phyloP scores from a whole-genome alignment of 2,113 vertebrate species.

The Oreocharis arfaki region DNA sequence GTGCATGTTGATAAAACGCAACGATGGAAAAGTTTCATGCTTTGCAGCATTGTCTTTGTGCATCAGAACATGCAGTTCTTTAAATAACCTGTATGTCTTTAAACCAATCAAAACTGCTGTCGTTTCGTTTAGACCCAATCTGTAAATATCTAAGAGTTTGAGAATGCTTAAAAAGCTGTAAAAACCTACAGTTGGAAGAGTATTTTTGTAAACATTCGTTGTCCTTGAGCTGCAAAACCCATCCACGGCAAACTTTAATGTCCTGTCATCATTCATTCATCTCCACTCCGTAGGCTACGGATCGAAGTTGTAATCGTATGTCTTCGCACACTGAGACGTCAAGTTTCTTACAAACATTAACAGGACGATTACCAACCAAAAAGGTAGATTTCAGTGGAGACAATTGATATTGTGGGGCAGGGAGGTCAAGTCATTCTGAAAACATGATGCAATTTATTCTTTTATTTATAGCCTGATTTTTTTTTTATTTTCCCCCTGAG shows the following conservation, averaged over 20 bases:
- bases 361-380: constrained; percentile 99
- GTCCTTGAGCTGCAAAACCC: constrained; percentile 60
- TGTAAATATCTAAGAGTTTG: constrained; percentile 22
- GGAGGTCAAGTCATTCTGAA: constrained; percentile 53
- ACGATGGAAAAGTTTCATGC: constrained; percentile 66
- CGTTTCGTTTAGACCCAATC: constrained; percentile 9
- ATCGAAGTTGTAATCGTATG: constrained; percentile 99
- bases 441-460: constrained; percentile 35
- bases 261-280: constrained; percentile 96
- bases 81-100: neutral
- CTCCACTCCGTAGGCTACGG: constrained; percentile 95
- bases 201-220: constrained; percentile 43
- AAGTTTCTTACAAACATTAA: constrained; percentile 99
- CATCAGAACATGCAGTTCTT: constrained; percentile 39
- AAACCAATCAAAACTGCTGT: neutral
- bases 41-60: constrained; percentile 71
- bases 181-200: constrained; percentile 18
- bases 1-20: constrained; percentile 54
- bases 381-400: constrained; percentile 90
- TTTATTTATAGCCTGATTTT: constrained; percentile 33
- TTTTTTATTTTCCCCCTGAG: neutral
- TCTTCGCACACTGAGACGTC: constrained; percentile 99
- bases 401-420: constrained; percentile 60
- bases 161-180: constrained; percentile 15
- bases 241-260: constrained; percentile 78